These are phyloP conservation scores for Acestrorhynchus altus DNA, from an alignment of 2,797 vertebrate genomes.

Conservation along the genomic window DNA sequence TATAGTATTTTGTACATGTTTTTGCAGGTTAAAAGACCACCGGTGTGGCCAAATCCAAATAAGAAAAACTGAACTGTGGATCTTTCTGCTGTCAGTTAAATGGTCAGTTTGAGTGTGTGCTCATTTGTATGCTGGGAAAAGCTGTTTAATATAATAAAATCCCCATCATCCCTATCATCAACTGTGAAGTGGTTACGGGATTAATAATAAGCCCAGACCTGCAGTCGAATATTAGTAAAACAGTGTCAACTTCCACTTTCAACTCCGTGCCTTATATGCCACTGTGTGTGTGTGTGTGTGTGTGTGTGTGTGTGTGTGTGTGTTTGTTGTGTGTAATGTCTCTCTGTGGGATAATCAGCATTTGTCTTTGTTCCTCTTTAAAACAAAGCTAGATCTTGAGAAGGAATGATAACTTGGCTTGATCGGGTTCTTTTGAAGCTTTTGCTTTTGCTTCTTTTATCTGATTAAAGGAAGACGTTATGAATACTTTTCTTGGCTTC, in stretches of 20 bases:
- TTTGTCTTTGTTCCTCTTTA: slow-evolving; percentile 38
- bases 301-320: slow-evolving; percentile 7
- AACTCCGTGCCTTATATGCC: not conserved
- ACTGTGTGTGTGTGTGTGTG: slow-evolving; percentile 10
- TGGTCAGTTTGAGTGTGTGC: not conserved
- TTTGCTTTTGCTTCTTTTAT: slow-evolving; percentile 40
- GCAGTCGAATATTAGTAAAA: slow-evolving; percentile 15
- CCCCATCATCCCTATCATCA: not conserved
- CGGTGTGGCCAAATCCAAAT: not conserved
- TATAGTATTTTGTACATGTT: no score
- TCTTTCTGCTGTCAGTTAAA: not conserved
- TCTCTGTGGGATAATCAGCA: slow-evolving; percentile 23
- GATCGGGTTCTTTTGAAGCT: slow-evolving; percentile 10
- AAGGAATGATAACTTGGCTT: slow-evolving; percentile 19
- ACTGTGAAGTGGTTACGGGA: slow-evolving; percentile 19
- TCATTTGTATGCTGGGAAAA: not conserved
- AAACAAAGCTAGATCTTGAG: slow-evolving; percentile 39
- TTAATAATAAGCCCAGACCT: slow-evolving; percentile 20
- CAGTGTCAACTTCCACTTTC: not conserved
- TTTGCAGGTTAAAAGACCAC: not conserved
- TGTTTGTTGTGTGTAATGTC: slow-evolving; percentile 3
- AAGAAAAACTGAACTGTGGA: not conserved
- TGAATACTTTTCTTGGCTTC: slow-evolving; percentile 41
- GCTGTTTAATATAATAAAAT: not conserved
- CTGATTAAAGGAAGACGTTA: slow-evolving; percentile 45